A percentile compares a stretch with the other conserved stretches of the same genome.
Conservation (phyloP, 2,888 invertebrate species). For the Nomada flava region DNA sequence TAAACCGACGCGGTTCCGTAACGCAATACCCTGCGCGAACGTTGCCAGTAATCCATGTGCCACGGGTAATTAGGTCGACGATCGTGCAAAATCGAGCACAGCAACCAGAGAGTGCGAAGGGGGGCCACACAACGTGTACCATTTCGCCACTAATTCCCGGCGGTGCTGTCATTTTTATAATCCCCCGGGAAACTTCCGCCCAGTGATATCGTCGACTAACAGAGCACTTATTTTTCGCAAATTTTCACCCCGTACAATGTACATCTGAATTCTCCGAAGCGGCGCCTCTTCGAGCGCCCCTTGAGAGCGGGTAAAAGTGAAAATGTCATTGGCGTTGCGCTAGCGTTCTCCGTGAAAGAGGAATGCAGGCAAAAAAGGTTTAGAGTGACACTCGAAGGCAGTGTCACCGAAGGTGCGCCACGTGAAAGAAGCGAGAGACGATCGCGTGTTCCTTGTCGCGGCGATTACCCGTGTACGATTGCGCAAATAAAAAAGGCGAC, state of each 20-base stretch:
- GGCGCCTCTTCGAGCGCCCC: background rate
- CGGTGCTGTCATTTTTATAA: background rate
- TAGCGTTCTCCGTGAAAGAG: background rate
- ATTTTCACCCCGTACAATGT: conserved; percentile 49
- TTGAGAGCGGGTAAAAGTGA: background rate
- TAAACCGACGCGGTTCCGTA: conserved; percentile 10
- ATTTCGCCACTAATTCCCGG: background rate
- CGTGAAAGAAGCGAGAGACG: conserved; percentile 3
- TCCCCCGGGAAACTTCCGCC: conserved; percentile 8
- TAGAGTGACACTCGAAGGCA: background rate
- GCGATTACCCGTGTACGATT: conserved; percentile 34
- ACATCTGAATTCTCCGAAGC: no score
- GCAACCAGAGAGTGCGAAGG: background rate
- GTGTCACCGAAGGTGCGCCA: conserved; percentile 30
- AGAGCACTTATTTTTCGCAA: conserved; percentile 11
- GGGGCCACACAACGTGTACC: background rate
- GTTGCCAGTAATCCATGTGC: background rate
- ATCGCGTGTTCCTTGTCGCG: conserved; percentile 35
- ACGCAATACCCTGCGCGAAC: conserved; percentile 13
- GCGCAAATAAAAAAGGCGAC: conserved; percentile 22
- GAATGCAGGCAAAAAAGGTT: background rate
- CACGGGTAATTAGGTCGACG: conserved; percentile 40
- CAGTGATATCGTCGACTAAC: conserved; percentile 39
- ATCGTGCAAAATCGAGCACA: conserved; percentile 19
- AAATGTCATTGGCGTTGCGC: conserved; percentile 13